Base-by-base conservation (phyloP, 1,140 invertebrate species). In the Platorchestia sp. region DNA sequence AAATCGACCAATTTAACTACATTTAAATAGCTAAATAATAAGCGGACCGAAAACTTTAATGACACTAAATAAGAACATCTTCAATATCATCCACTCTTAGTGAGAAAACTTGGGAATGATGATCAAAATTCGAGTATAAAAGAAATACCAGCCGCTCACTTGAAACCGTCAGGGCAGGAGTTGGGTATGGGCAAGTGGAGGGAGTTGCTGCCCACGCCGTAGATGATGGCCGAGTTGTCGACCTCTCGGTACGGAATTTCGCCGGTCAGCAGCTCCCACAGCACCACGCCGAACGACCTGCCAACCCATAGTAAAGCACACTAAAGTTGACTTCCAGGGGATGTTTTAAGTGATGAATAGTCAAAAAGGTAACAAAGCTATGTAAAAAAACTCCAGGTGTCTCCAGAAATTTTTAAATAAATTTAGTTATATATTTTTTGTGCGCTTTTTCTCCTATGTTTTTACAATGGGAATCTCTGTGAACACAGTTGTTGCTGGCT, bases 181-280 rank as follows among this genome's bases (percentile, higher is more conserved):
- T 98, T 97, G 0, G 99, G 99, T 95, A 99, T 98, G 0, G 99
- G 99, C 53, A 99, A 98, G 96, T 98, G 98, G 0, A 99, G 98
- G 95, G 99, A 99, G 97, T 99, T 98, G 96, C 98, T 99, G 6
- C 99, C 99, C 14, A 99, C 99, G 36, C 99, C 99, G 98, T 99
- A 99, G 97, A 99, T 99, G 90, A 99, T 99, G 89, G 99, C 99
- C 41, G 99, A 99, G 6, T 99, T 99, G 97, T 99, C 99, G 27
- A 99, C 98, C 97, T 99, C 99, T 97, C 99, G 99, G 97, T 99
- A 99, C 0, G 99, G 99, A 95, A 99, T 98, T 97, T 99, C 99
- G 96, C 99, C 98, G 7, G 99, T 99, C 22, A 99, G 97, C 96
- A 99, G 97, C 97, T 99, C 99, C 99, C 99, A 99, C 40, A 99